These are phyloP conservation scores for Brachionus rubens DNA, from an alignment of 1,140 invertebrate genomes.

Conservation along the genomic window DNA sequence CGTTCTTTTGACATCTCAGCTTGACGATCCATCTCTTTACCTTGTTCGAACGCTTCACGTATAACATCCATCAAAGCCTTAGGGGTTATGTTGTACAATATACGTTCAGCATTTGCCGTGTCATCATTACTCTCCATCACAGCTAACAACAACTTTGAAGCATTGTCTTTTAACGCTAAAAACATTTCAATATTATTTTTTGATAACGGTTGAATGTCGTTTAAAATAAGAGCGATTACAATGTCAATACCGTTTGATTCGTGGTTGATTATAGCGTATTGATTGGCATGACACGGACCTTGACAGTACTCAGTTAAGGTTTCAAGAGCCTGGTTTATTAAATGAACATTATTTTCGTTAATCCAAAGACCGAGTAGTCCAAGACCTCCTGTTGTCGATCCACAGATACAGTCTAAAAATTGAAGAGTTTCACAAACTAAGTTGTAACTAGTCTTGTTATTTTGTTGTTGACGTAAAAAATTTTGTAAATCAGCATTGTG, in stretches of 20 bases:
- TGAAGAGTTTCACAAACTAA: constrained; percentile 94
- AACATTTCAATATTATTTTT: constrained; percentile 94
- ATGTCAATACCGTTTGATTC: constrained; percentile 98
- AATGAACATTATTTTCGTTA: constrained; percentile 90
- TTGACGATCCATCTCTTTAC: constrained; percentile 28
- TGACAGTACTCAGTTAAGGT: constrained; percentile 99
- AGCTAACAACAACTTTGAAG: constrained; percentile 90
- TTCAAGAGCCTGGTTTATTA: constrained; percentile 96
- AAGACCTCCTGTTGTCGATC: constrained; percentile 92
- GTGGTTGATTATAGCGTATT: constrained; percentile 93
- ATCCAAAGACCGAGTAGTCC: constrained; percentile 94
- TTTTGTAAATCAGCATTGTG: constrained; percentile 92
- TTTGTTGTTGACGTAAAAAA: constrained; percentile 47
- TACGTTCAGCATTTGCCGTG: constrained; percentile 91
- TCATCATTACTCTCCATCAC: constrained; percentile 96
- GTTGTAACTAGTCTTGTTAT: constrained; percentile 76
- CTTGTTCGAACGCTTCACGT: constrained; percentile 29
- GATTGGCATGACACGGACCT: constrained; percentile 95
- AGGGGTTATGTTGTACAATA: constrained; percentile 85
- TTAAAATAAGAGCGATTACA: constrained; percentile 91
- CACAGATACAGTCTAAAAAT: constrained; percentile 98
- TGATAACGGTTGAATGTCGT: constrained; percentile 94
- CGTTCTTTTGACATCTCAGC: background rate
- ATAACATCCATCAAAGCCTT: constrained; percentile 46
- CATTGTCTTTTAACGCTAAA: constrained; percentile 94